Percentiles rank a stretch among this genome's conserved stretches.
phyloP scores from a whole-genome alignment of 2,888 invertebrate genomes.

The Diaphora mendica region DNA sequence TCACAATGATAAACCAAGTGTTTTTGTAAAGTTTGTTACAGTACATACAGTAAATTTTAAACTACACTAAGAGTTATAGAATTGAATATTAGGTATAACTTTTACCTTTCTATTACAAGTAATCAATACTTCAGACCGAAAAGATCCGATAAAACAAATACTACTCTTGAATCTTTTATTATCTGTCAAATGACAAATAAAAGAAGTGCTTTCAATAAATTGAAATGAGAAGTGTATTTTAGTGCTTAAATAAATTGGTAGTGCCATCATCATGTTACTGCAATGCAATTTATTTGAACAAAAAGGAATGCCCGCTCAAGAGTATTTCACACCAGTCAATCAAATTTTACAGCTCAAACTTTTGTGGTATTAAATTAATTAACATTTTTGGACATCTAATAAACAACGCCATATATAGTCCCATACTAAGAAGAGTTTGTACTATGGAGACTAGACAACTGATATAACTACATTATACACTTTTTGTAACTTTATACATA shows the following conservation, averaged over 20 bases:
- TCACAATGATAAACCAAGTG: too few relatives aligned
- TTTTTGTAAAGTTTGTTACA: too few relatives aligned
- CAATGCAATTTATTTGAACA: conserved; percentile 5
- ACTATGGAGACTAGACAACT: too few relatives aligned
- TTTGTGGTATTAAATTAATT: background rate
- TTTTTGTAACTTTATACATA: too few relatives aligned
- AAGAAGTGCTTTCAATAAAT: background rate
- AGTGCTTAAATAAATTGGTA: conserved; percentile 14
- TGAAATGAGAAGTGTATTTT: conserved; percentile 10
- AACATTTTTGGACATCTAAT: too few relatives aligned
- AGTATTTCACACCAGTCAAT: background rate
- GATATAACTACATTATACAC: too few relatives aligned
- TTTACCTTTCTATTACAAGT: background rate
- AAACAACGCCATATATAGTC: too few relatives aligned
- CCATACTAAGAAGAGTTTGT: too few relatives aligned
- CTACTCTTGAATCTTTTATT: background rate
- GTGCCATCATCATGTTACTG: conserved; percentile 10
- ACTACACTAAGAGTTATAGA: too few relatives aligned
- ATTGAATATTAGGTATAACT: background rate
- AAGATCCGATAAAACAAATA: background rate
- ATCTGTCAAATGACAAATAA: background rate
- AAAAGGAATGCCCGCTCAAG: background rate
- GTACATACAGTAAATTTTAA: too few relatives aligned
- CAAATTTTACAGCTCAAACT: background rate
- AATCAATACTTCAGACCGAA: background rate